These are phyloP conservation scores for Sarcophaga carnaria DNA, from an alignment of 2,888 invertebrate genomes.

Conservation along the genomic window DNA sequence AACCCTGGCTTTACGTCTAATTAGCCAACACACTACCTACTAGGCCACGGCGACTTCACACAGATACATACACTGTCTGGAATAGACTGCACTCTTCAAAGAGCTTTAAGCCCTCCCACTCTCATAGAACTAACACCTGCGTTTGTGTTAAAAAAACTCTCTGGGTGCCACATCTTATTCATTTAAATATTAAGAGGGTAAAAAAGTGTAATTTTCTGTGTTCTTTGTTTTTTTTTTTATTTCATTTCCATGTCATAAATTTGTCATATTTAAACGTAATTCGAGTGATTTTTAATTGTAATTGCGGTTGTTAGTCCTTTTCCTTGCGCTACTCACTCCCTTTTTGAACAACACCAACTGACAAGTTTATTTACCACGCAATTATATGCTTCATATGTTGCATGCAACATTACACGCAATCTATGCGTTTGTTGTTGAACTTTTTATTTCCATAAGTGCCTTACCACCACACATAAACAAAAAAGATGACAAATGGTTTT, in stretches of 20 bases:
- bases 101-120: no score
- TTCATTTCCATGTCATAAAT: constrained; percentile 46
- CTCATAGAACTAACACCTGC: no score
- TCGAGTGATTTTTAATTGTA: neutral
- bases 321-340: neutral
- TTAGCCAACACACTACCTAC: no score
- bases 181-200: neutral
- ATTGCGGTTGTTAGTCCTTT: constrained; percentile 46
- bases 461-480: constrained; percentile 43
- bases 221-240: neutral
- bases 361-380: constrained; percentile 59
- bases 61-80: no score
- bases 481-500: constrained; percentile 67
- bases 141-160: no score
- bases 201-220: neutral
- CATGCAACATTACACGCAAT: constrained; percentile 58
- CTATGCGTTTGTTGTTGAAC: neutral
- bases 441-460: neutral
- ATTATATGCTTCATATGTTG: constrained; percentile 59
- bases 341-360: constrained; percentile 21
- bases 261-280: constrained; percentile 48
- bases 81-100: no score
- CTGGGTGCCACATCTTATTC: neutral
- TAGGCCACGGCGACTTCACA: no score
- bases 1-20: no score